Conservation (phyloP, 2,797 vertebrate species). For the Antennarius maculatus region DNA sequence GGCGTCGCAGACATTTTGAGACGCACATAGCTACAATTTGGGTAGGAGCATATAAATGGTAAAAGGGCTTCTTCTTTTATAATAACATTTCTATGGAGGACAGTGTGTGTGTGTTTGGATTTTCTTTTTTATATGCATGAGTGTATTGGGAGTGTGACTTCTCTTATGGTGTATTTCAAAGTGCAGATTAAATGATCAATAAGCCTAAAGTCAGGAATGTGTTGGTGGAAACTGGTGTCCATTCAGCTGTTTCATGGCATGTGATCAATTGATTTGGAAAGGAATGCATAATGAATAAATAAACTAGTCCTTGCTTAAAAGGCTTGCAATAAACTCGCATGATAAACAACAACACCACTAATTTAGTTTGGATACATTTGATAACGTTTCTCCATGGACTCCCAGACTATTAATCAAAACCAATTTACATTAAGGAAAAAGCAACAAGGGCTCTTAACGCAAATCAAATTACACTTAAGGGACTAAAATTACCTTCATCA, state of each 20-base stretch:
- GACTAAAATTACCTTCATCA: conserved; percentile 68
- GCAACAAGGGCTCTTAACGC: conserved; percentile 50
- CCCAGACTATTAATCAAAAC: conserved; percentile 53
- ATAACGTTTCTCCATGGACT: conserved; percentile 46
- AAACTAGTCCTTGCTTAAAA: conserved; percentile 5
- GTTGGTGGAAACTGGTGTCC: conserved; percentile 4
- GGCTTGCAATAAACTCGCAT: conserved; percentile 10
- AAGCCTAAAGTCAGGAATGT: conserved; percentile 15
- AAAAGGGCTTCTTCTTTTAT: conserved; percentile 32
- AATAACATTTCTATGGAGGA: conserved; percentile 40
- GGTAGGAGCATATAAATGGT: conserved; percentile 65
- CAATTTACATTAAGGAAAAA: conserved; percentile 43
- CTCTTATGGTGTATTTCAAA: conserved; percentile 15
- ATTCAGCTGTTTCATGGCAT: conserved; percentile 3
- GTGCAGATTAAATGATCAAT: conserved; percentile 13
- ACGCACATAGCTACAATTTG: conserved; percentile 54
- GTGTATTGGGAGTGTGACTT: conserved; percentile 19
- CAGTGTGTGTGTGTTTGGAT: conserved; percentile 17
- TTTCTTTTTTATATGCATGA: conserved; percentile 14
- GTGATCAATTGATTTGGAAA: not conserved
- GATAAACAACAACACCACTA: conserved; percentile 37
- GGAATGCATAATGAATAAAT: conserved; percentile 3
- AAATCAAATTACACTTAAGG: conserved; percentile 65
- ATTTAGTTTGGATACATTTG: conserved; percentile 43
- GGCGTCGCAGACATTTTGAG: conserved; percentile 71